Base-by-base conservation (phyloP, 2,113 vertebrate species). In the Pheucticus melanocephalus region DNA sequence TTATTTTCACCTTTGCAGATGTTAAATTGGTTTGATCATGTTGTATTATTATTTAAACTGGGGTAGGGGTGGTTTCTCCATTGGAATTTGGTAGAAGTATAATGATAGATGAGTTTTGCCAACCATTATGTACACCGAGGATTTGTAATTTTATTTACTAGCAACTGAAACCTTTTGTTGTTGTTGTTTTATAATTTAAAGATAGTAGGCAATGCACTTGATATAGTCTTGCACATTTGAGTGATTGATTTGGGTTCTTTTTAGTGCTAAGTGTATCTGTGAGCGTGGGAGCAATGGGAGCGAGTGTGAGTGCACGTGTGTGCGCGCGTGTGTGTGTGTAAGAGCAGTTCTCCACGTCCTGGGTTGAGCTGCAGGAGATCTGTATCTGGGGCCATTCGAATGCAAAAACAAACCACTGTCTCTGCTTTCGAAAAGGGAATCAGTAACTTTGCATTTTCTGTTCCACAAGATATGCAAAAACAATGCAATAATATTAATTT, bases 401-500 rank as follows among this genome's bases (percentile, higher is more conserved):
- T 97, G 98, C 97, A 97, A 98, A 97, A 97, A 96, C 95, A 92
- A 98, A 97, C 95, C 98, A 97, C 97, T 97, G 92, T 98, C 98
- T 98, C 97, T 95, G 97, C 98, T 98, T 98, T 97, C 66, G 93
- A 97, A 97, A 98, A 87, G 97, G 97, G 98, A 98, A 98, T 98
- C 98, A 95, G 98, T 97, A 98, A 98, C 97, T 98, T 97, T 98
- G 97, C 98, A 97, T 98, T 97, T 98, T 98, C 97, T 98, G 98
- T 98, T 98, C 98, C 99, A 99, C 99, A 99, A 99, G 99, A 99
- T 99, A 99, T 99, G 99, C 99, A 99, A 99, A 99, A 99, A 99
- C 99, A 99, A 99, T 99, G 99, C 99, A 99, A 99, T 99, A 99
- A 99, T 98, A 96, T 98, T 98, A 97, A 98, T 98, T 97, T 98